A percentile compares a stretch with the other conserved stretches of the same genome.
Evolutionary conservation across 2,888 invertebrate species (phyloP).

Genomic region (Metopia argyrocephala): DNA sequence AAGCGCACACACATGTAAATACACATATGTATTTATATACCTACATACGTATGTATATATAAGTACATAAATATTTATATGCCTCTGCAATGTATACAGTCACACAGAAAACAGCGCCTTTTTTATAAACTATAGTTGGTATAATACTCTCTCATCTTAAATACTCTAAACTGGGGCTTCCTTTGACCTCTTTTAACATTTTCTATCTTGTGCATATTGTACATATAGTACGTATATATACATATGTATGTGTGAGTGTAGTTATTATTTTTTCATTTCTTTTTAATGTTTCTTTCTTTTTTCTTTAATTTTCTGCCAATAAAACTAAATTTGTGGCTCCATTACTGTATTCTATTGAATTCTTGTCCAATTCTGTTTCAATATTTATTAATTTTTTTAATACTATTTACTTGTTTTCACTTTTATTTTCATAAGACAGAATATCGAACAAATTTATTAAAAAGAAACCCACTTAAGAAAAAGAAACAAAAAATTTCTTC

Average conservation of each 20-base stretch:
- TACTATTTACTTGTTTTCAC: background rate
- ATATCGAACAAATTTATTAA: too few species aligned
- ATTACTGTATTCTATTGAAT: slow-evolving; percentile 44
- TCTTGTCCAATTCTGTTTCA: background rate
- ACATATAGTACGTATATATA: background rate
- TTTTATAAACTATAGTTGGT: background rate
- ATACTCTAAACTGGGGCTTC: slow-evolving; percentile 57
- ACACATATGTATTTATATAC: background rate
- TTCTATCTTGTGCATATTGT: slow-evolving; percentile 25
- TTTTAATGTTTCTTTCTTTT: slow-evolving; percentile 12
- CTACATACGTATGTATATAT: too few species aligned
- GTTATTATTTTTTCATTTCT: slow-evolving; percentile 7
- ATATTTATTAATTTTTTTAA: background rate
- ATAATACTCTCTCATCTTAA: slow-evolving; percentile 46
- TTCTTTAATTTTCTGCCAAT: slow-evolving; percentile 37
- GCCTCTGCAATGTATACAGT: too few species aligned
- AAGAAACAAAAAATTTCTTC: background rate
- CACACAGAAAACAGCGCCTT: too few species aligned
- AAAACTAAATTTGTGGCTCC: slow-evolving; percentile 27
- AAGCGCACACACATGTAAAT: background rate
- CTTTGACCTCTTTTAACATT: slow-evolving; percentile 65
- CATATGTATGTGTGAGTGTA: background rate
- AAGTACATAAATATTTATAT: background rate
- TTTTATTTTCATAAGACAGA: background rate
- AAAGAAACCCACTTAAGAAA: background rate